These are phyloP conservation scores for Neelides sp. DNA, from an alignment of 1,140 invertebrate species.

Conservation along the genomic window DNA sequence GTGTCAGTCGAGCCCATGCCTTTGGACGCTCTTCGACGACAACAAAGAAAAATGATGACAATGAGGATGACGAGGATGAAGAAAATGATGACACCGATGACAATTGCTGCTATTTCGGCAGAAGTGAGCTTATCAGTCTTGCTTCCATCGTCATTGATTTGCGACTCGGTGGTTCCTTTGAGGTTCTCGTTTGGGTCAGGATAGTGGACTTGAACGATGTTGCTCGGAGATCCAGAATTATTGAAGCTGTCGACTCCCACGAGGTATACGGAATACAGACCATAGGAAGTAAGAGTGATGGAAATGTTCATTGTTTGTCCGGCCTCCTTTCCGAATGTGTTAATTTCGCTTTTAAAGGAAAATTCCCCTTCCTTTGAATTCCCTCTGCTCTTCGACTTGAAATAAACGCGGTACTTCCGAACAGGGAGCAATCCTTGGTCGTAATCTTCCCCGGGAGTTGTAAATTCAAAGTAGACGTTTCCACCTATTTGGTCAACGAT, in stretches of 20 bases:
- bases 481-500: slow-evolving; percentile 12
- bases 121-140: slow-evolving; percentile 5
- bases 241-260: slow-evolving; percentile 16
- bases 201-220: slow-evolving; percentile 15
- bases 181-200: too few relatives aligned
- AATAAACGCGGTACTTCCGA: slow-evolving; percentile 18
- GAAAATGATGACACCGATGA: slow-evolving; percentile 17
- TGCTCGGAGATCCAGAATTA: slow-evolving; percentile 11
- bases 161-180: slow-evolving; percentile 11
- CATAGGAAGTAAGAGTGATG: slow-evolving; percentile 14
- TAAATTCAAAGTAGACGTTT: slow-evolving; percentile 20
- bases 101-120: slow-evolving; percentile 14
- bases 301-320: slow-evolving; percentile 16
- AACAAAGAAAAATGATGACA: slow-evolving; percentile 19
- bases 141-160: slow-evolving; percentile 1
- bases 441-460: slow-evolving; percentile 28
- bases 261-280: slow-evolving; percentile 16
- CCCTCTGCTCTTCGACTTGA: slow-evolving; percentile 1
- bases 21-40: slow-evolving; percentile 15
- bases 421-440: slow-evolving; percentile 19
- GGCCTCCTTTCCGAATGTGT: too few relatives aligned
- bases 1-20: slow-evolving; percentile 26
- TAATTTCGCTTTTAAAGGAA: too few relatives aligned
- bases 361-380: too few relatives aligned
- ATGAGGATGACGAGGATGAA: slow-evolving; percentile 12